Evolutionary conservation across 1,140 invertebrate species (phyloP).

Genomic region (Meteorus sp.): DNA sequence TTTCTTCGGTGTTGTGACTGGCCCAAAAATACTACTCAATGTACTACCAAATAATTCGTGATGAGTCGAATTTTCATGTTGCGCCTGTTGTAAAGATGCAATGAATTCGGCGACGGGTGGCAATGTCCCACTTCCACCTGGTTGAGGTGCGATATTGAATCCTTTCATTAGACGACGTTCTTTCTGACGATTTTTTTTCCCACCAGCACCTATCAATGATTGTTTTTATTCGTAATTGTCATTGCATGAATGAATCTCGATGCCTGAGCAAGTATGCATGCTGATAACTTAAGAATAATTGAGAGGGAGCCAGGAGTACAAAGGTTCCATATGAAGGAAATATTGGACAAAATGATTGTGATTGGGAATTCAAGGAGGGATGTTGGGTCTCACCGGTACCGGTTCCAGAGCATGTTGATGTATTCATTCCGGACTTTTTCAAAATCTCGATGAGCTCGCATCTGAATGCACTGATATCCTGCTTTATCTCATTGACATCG

Average conservation of each 20-base stretch:
- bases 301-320: not conserved
- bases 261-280: not conserved
- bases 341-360: not conserved
- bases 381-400: constrained; percentile 63
- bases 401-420: constrained; percentile 75
- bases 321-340: not conserved
- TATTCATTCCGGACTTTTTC: constrained; percentile 91
- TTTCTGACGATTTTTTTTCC: constrained; percentile 91
- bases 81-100: constrained; percentile 65
- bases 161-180: constrained; percentile 92
- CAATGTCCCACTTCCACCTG: constrained; percentile 62
- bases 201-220: constrained; percentile 74
- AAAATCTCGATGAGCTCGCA: constrained; percentile 96
- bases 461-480: constrained; percentile 93
- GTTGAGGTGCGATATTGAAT: constrained; percentile 81
- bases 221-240: constrained; percentile 33
- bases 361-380: constrained; percentile 22
- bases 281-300: not conserved
- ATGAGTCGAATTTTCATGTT: constrained; percentile 56
- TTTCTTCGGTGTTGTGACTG: constrained; percentile 51
- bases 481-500: constrained; percentile 98
- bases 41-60: constrained; percentile 57
- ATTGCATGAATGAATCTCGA: too few relatives aligned
- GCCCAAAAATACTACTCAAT: constrained; percentile 52
- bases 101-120: constrained; percentile 77